A percentile compares a stretch with the other conserved stretches of the same genome.
Evolutionary conservation across 2,888 invertebrate species (phyloP).

Genomic region (Eristalinus aeneus): DNA sequence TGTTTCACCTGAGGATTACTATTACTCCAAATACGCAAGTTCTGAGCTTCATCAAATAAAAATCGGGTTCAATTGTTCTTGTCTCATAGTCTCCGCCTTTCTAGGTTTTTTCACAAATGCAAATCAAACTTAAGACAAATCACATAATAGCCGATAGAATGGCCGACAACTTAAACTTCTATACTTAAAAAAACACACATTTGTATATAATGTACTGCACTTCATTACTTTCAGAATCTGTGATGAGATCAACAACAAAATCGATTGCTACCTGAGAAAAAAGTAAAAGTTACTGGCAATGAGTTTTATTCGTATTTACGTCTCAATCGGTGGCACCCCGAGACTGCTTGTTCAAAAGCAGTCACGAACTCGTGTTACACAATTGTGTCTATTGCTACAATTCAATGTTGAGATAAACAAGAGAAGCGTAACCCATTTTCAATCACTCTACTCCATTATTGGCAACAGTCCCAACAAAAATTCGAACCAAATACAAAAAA

Average conservation of each 20-base stretch:
- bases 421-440: not conserved
- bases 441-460: not conserved
- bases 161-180: too few relatives aligned
- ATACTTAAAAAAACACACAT: too few relatives aligned
- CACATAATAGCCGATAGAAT: too few relatives aligned
- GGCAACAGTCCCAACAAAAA: not conserved
- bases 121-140: too few relatives aligned
- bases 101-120: too few relatives aligned
- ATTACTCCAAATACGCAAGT: too few relatives aligned
- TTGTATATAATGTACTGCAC: too few relatives aligned
- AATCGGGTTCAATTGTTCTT: too few relatives aligned
- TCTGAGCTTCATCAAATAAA: too few relatives aligned
- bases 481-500: slow-evolving; percentile 33
- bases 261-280: not conserved
- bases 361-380: not conserved
- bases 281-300: not conserved
- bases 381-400: not conserved
- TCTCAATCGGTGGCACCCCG: not conserved
- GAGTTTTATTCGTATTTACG: not conserved
- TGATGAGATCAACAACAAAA: not conserved
- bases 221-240: too few relatives aligned
- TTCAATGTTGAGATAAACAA: not conserved
- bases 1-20: too few relatives aligned
- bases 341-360: not conserved
- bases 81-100: too few relatives aligned